Evolutionary conservation across 2,888 invertebrate genomes (phyloP).

Genomic region (Diogma glabrata): DNA sequence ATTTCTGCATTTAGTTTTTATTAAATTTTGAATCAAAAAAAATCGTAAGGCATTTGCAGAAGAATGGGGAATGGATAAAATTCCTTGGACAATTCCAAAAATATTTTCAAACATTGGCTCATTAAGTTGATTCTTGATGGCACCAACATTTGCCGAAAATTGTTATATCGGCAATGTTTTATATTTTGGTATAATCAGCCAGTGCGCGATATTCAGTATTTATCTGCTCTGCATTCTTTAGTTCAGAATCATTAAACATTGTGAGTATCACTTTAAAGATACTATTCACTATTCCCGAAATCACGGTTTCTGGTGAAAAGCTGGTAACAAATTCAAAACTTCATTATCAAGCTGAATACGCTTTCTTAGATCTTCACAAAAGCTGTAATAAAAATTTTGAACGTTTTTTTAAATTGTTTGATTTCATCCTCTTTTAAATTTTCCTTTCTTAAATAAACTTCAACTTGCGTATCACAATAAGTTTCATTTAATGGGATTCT

Average conservation of each 20-base stretch:
- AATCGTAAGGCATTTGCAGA: conserved; percentile 14
- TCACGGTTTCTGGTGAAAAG: background rate
- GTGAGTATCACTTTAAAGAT: background rate
- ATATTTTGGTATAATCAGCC: conserved; percentile 9
- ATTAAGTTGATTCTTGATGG: conserved; percentile 10
- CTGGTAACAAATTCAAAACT: background rate
- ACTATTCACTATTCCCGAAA: background rate
- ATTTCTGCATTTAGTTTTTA: conserved; percentile 14
- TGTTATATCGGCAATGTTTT: conserved; percentile 11
- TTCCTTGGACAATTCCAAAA: conserved; percentile 13
- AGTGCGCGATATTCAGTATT: conserved; percentile 13
- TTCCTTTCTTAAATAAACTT: background rate
- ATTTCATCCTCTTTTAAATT: background rate
- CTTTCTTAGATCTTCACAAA: conserved; percentile 3
- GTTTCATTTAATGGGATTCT: no score
- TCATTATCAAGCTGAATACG: background rate
- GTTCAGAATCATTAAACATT: no score
- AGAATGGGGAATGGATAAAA: conserved; percentile 13
- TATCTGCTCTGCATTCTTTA: conserved; percentile 11
- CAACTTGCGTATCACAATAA: no score
- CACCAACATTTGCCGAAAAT: conserved; percentile 12
- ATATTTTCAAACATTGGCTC: conserved; percentile 13
- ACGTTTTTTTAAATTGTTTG: background rate
- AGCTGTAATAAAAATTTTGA: background rate
- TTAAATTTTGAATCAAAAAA: conserved; percentile 14